These are phyloP conservation scores for Sesamia inferens DNA, from an alignment of 2,888 invertebrate species.

Conservation along the genomic window DNA sequence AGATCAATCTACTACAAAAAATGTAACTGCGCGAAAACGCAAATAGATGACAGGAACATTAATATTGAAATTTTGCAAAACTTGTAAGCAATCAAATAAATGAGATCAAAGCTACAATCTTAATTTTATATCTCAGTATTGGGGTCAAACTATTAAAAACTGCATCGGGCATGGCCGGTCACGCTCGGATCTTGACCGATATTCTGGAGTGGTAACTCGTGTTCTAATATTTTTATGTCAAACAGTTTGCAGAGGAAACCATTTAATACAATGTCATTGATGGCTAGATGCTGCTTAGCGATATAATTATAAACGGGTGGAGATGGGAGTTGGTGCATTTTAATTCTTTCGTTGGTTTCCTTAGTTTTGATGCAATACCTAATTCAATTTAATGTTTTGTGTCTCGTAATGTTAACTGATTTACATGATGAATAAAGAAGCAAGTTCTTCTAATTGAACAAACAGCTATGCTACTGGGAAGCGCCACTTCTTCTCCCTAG, in stretches of 20 bases:
- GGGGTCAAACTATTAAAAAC: slow-evolving; percentile 56
- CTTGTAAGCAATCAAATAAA: slow-evolving; percentile 54
- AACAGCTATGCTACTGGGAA: too few species aligned
- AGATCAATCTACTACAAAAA: not conserved
- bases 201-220: slow-evolving; percentile 68
- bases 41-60: slow-evolving; percentile 5
- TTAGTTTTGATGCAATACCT: too few species aligned
- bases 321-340: slow-evolving; percentile 9
- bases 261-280: slow-evolving; percentile 60
- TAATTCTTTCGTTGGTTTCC: not conserved
- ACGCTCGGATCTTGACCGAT: slow-evolving; percentile 71
- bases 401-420: too few species aligned
- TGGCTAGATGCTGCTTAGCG: slow-evolving; percentile 18
- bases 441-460: too few species aligned
- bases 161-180: slow-evolving; percentile 51
- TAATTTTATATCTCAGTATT: slow-evolving; percentile 44
- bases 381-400: too few species aligned
- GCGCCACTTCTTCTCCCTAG: too few species aligned
- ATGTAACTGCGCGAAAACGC: not conserved
- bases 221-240: slow-evolving; percentile 71
- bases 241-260: slow-evolving; percentile 57
- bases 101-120: slow-evolving; percentile 54
- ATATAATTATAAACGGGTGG: slow-evolving; percentile 2
- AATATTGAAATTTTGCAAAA: slow-evolving; percentile 27
- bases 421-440: too few species aligned